These are phyloP conservation scores for Zeugodacus cucurbitae DNA, from an alignment of 1,140 invertebrate species.

Conservation along the genomic window DNA sequence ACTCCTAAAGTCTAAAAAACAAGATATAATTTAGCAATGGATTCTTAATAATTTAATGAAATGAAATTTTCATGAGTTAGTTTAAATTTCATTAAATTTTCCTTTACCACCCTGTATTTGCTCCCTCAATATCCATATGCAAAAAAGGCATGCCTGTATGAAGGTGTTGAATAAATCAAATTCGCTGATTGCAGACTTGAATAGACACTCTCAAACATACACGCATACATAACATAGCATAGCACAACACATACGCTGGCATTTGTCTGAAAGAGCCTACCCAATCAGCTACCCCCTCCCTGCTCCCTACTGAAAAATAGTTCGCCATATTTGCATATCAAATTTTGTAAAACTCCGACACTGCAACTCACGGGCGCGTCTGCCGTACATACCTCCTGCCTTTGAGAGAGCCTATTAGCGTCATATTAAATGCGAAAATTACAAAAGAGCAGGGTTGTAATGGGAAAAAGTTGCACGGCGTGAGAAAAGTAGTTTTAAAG, in stretches of 20 bases:
- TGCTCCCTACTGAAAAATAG: background rate
- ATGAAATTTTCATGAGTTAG: too few species aligned
- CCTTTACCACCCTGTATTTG: background rate
- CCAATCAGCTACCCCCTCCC: background rate
- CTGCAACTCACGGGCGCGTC: background rate
- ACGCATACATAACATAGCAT: background rate
- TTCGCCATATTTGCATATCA: conserved; percentile 9
- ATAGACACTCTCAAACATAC: background rate
- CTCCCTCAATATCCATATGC: background rate
- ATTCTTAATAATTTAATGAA: too few species aligned
- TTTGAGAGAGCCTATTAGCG: background rate
- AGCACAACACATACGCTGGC: background rate
- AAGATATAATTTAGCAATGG: too few species aligned
- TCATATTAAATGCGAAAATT: background rate
- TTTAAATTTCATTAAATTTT: too few species aligned
- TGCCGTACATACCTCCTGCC: background rate
- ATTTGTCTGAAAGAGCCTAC: background rate
- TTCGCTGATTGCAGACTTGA: conserved; percentile 42
- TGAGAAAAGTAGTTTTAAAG: background rate
- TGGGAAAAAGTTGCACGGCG: background rate
- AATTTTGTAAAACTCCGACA: background rate
- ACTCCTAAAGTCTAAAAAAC: too few species aligned
- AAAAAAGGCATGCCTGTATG: background rate
- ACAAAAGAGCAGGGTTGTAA: background rate
- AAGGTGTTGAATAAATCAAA: conserved; percentile 10